phyloP scores from a whole-genome alignment of 2,113 vertebrate genomes.

The Strix aluco region DNA sequence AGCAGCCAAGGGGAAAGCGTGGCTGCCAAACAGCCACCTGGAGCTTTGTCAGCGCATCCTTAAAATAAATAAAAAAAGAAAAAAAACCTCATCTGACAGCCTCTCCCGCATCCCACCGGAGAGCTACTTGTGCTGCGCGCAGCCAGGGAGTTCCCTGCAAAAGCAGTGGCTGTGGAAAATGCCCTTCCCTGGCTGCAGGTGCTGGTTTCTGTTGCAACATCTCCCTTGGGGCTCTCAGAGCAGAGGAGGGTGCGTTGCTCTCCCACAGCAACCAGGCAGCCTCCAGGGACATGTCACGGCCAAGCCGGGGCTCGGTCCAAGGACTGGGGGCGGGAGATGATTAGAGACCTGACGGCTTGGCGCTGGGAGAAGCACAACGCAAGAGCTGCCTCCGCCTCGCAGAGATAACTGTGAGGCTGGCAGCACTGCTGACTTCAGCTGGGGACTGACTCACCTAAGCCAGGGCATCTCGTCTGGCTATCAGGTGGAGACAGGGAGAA shows the following conservation, averaged over 20 bases:
- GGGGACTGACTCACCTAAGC: background rate
- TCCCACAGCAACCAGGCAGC: conserved; percentile 17
- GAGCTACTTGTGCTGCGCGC: background rate
- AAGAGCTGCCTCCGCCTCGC: background rate
- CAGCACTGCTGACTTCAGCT: background rate
- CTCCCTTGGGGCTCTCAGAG: background rate
- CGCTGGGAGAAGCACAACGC: background rate
- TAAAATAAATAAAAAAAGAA: background rate
- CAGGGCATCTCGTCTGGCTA: conserved; percentile 39
- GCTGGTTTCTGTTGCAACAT: conserved; percentile 8
- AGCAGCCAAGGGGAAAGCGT: background rate
- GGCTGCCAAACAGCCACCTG: conserved; percentile 30
- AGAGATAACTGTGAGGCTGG: background rate
- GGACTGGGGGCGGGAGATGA: background rate
- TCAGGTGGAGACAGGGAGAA: conserved; percentile 40
- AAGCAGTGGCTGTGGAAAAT: background rate
- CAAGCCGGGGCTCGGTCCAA: background rate
- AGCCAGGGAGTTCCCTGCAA: background rate
- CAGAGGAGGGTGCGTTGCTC: background rate
- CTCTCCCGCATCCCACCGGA: background rate
- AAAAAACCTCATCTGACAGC: background rate
- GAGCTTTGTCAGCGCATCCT: background rate
- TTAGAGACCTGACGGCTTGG: background rate
- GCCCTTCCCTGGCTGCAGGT: conserved; percentile 38
- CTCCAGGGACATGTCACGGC: background rate